Evolutionary conservation across 53 echinoderm and acorn worm genomes (phyloP), one percentile per base, ranked within the genome.

Genomic region (Holothuria leucospilota): DNA sequence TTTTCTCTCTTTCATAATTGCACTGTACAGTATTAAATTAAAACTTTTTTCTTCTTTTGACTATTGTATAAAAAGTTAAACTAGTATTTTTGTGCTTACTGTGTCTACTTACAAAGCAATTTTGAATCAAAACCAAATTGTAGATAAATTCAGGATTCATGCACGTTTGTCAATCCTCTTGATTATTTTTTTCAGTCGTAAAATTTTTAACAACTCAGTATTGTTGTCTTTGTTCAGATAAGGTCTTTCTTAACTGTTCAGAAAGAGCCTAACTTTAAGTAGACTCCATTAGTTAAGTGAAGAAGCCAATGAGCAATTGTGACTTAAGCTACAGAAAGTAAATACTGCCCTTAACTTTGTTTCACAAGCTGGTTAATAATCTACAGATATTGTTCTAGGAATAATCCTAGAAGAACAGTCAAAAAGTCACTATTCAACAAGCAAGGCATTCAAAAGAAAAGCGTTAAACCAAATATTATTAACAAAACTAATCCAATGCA

Each of bases 1-100:
- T 51, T 80, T 77, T 56, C 34, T 80, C 80, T 80, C 80, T 80
- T 80, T 80, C 80, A 60, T 80, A 80, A 38, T 51, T 80, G 60
- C 80, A 80, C 39, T 80, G 80, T 80, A 80, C 80, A 80, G 80
- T 59, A 75, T 52, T 80, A 60, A 80, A 80, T 80, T 80, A 60
- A 80, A 60, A 38, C 26, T 30, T 38, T 61, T n/a, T 79, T 60
- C 30, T 80, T 61, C 34, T 59, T 80, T 61, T 80, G 80, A 80
- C 61, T 59, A 80, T 27, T 60, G 60, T 80, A 56, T 60, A 80
- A 30, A 80, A 38, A 80, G 61, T 75, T 56, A 16, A 75, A 28
- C 41, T 75, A 75, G 75, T 49, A 75, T 75, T 49, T 75, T 75
- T 75, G 75, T 75, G 75, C 75, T 75, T 75, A 75, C 49, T 75